Conservation (phyloP, 2,113 vertebrate genomes). For the Thalassoma bifasciatum region DNA sequence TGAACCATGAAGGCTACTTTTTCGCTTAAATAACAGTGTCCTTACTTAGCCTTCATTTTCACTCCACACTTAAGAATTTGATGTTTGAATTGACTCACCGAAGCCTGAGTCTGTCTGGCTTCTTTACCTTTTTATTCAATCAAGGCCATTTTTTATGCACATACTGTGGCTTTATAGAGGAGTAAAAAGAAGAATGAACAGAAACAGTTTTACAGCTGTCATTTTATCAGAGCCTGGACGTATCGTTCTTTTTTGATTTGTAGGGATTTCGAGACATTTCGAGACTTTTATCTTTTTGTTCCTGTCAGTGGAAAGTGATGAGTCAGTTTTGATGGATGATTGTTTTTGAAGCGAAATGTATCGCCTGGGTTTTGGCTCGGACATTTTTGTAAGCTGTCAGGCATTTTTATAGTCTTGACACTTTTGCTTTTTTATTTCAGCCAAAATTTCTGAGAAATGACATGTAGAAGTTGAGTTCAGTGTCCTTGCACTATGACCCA, state of each 20-base stretch:
- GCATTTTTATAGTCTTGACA: background rate
- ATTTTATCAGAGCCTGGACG: background rate
- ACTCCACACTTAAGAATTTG: no score
- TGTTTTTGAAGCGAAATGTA: background rate
- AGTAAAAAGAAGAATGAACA: background rate
- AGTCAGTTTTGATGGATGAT: background rate
- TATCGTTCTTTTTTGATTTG: background rate
- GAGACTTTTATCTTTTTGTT: background rate
- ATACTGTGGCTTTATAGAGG: background rate
- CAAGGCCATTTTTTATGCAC: background rate
- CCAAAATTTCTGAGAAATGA: background rate
- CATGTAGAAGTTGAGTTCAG: background rate
- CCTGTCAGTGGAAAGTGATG: background rate
- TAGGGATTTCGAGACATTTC: constrained; percentile 5
- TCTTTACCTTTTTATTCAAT: background rate
- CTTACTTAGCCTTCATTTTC: no score
- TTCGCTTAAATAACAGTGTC: no score
- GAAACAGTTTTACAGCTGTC: background rate
- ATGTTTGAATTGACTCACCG: no score
- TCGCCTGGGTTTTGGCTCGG: background rate
- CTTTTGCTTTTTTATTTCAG: background rate
- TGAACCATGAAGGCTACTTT: no score
- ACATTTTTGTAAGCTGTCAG: background rate
- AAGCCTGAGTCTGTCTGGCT: no score
- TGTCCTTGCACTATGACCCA: background rate